phyloP scores from a whole-genome alignment of 2,888 invertebrate species.

The Stramonita haemastoma region DNA sequence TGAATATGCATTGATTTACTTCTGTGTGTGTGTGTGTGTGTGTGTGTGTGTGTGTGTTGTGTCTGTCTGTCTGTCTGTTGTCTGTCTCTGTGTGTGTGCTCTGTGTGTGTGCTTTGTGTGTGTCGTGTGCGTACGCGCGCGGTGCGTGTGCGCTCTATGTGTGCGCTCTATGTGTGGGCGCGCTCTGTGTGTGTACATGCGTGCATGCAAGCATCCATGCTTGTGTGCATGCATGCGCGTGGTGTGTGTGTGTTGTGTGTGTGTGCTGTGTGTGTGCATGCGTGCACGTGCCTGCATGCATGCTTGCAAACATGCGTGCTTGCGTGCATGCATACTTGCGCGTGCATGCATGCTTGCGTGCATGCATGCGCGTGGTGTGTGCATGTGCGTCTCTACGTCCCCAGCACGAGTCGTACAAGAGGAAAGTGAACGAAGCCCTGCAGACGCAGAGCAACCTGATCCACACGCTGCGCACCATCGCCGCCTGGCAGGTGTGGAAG shows the following conservation, averaged over 20 bases:
- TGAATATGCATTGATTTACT: too few relatives aligned
- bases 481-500: slow-evolving; percentile 45
- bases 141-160: too few relatives aligned
- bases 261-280: neutral
- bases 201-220: too few relatives aligned
- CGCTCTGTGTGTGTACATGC: too few relatives aligned
- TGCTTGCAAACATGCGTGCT: neutral
- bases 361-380: neutral
- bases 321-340: neutral
- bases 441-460: slow-evolving; percentile 19
- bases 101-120: too few relatives aligned
- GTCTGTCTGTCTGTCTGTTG: too few relatives aligned
- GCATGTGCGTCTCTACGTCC: neutral
- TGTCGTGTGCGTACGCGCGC: too few relatives aligned
- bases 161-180: too few relatives aligned
- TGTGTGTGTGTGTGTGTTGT: too few relatives aligned
- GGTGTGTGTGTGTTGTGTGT: neutral
- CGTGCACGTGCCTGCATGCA: neutral
- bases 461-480: slow-evolving; percentile 29
- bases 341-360: neutral
- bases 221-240: too few relatives aligned
- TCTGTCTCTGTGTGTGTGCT: too few relatives aligned
- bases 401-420: slow-evolving; percentile 37
- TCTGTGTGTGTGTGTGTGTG: too few relatives aligned
- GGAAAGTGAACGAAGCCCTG: slow-evolving; percentile 32